Conservation (phyloP, 2,797 vertebrate genomes). For the Eulemur coronatus region DNA sequence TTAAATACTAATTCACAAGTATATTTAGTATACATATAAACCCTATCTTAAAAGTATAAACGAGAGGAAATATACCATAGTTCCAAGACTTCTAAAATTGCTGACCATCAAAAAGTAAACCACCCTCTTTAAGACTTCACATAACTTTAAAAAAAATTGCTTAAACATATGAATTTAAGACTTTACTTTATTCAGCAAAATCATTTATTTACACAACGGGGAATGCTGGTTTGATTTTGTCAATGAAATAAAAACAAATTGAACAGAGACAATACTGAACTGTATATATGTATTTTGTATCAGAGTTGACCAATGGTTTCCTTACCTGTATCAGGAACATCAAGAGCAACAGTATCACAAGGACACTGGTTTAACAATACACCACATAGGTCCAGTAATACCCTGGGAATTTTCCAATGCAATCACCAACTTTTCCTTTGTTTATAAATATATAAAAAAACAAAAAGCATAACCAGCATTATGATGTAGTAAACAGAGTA, state of each 20-base stretch:
- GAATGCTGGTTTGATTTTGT: conserved; percentile 87
- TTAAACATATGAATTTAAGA: conserved; percentile 92
- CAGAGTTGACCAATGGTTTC: conserved; percentile 85
- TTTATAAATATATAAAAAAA: conserved; percentile 80
- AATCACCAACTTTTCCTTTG: conserved; percentile 84
- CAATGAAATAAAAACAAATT: conserved; percentile 86
- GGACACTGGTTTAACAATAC: conserved; percentile 86
- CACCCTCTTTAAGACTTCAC: conserved; percentile 79
- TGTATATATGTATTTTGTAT: conserved; percentile 75
- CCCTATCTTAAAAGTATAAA: conserved; percentile 79
- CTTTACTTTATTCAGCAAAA: conserved; percentile 96
- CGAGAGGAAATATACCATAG: conserved; percentile 50
- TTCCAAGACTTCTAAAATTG: conserved; percentile 64
- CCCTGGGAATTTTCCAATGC: conserved; percentile 83
- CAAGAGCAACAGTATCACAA: conserved; percentile 86
- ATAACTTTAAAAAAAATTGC: conserved; percentile 87
- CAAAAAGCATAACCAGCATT: conserved; percentile 86
- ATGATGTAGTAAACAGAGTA: conserved; percentile 83
- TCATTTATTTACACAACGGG: conserved; percentile 92
- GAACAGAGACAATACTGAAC: conserved; percentile 86
- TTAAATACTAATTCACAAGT: conserved; percentile 78
- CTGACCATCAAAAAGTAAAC: conserved; percentile 79
- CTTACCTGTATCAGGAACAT: conserved; percentile 96
- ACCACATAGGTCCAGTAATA: conserved; percentile 86
- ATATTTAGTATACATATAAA: conserved; percentile 75